Percentiles rank a stretch among this genome's conserved stretches.
Conservation (phyloP, 2,113 vertebrate genomes). For the Girardinichthys multiradiatus region DNA sequence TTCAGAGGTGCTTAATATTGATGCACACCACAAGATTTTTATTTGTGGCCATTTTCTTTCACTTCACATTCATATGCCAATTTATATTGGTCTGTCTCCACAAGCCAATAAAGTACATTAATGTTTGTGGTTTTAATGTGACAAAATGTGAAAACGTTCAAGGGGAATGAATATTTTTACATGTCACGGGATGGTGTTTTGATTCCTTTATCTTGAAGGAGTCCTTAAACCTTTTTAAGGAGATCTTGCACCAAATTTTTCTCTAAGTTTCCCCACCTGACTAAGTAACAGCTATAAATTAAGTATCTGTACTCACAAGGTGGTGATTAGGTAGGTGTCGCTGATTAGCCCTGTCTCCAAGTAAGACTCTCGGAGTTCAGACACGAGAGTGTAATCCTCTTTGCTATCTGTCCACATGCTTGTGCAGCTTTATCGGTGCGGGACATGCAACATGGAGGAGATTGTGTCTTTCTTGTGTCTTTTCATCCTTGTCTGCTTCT, state of each 20-base stretch:
- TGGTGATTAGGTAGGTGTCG: conserved; percentile 35
- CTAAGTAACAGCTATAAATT: conserved; percentile 35
- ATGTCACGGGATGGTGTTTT: background rate
- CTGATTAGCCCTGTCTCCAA: conserved; percentile 39
- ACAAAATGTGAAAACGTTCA: no score
- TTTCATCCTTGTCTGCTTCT: background rate
- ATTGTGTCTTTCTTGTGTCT: background rate
- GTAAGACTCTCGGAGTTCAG: conserved; percentile 53
- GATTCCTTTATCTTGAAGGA: background rate
- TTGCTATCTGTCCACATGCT: conserved; percentile 50
- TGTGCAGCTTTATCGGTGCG: conserved; percentile 31
- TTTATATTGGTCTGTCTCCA: no score
- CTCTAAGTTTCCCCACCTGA: conserved; percentile 26
- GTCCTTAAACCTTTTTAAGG: conserved; percentile 10
- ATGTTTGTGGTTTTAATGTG: no score
- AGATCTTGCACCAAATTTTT: conserved; percentile 10
- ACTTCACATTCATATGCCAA: no score
- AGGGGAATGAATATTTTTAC: no score
- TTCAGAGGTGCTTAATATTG: no score
- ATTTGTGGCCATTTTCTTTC: no score
- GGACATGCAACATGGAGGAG: background rate
- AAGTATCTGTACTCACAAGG: conserved; percentile 29
- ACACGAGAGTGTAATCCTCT: conserved; percentile 67
- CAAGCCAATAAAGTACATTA: no score
- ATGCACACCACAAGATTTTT: no score